Percentiles rank a stretch among this genome's conserved stretches.
phyloP scores from a whole-genome alignment of 2,888 invertebrate species.

The Parnassius smintheus region DNA sequence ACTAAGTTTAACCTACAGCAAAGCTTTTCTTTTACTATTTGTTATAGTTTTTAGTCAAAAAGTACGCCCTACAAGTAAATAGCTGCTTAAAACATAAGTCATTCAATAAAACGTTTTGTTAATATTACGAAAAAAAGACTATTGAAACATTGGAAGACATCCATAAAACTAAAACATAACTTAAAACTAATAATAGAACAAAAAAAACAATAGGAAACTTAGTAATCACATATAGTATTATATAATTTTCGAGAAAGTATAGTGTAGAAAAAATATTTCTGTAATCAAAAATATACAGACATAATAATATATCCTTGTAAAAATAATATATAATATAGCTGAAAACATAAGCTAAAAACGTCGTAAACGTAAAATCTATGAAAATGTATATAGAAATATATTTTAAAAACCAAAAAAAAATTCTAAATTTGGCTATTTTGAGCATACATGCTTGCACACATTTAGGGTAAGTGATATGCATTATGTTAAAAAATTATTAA shows the following conservation, averaged over 20 bases:
- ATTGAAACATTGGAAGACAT: slow-evolving; percentile 56
- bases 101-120: slow-evolving; percentile 45
- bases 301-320: slow-evolving; percentile 43
- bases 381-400: slow-evolving; percentile 33
- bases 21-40: slow-evolving; percentile 60
- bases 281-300: slow-evolving; percentile 74
- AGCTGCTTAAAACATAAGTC: slow-evolving; percentile 43
- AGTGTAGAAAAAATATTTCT: slow-evolving; percentile 47
- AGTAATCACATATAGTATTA: slow-evolving; percentile 23
- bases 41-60: slow-evolving; percentile 52
- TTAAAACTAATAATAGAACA: slow-evolving; percentile 34
- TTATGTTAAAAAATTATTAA: slow-evolving; percentile 31
- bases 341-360: slow-evolving; percentile 25
- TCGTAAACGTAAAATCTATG: too few species aligned
- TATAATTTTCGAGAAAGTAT: slow-evolving; percentile 32
- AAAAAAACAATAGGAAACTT: slow-evolving; percentile 35
- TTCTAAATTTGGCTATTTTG: slow-evolving; percentile 47
- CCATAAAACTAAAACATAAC: slow-evolving; percentile 48
- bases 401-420: slow-evolving; percentile 37
- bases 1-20: slow-evolving; percentile 61
- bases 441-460: slow-evolving; percentile 42
- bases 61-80: slow-evolving; percentile 58
- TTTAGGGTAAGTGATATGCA: slow-evolving; percentile 42
- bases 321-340: slow-evolving; percentile 37
- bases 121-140: slow-evolving; percentile 43